phyloP scores from a whole-genome alignment of 2,113 vertebrate genomes.

The Acanthochromis polyacanthus region DNA sequence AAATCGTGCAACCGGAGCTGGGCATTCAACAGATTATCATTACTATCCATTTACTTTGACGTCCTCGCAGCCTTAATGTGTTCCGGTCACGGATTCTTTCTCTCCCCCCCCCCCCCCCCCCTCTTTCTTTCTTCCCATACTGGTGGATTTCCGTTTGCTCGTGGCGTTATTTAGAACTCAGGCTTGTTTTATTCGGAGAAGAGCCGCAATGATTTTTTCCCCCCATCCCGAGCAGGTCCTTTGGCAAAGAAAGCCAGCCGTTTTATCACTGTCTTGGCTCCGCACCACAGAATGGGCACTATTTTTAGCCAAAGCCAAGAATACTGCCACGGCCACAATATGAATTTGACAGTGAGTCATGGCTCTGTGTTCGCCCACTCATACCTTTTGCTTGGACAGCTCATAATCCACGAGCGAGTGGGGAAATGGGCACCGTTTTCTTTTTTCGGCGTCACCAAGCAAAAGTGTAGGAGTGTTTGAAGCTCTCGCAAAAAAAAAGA shows the following conservation, averaged over 20 bases:
- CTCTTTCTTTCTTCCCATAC: neutral
- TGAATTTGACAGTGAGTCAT: constrained; percentile 74
- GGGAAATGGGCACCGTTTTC: constrained; percentile 18
- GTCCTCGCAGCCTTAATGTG: constrained; percentile 4
- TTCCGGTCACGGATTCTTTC: too few species aligned
- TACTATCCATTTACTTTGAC: constrained; percentile 37
- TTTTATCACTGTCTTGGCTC: constrained; percentile 71
- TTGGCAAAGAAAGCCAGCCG: constrained; percentile 55
- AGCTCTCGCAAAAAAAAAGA: neutral
- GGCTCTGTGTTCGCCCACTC: constrained; percentile 65
- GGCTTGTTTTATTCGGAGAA: constrained; percentile 3
- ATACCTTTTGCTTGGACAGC: constrained; percentile 52
- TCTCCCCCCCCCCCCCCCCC: too few species aligned
- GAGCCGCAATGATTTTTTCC: constrained; percentile 25
- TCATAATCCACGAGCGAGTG: constrained; percentile 55
- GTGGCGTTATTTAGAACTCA: constrained; percentile 26
- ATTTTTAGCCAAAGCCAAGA: constrained; percentile 74
- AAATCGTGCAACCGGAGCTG: constrained; percentile 35
- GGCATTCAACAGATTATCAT: constrained; percentile 70
- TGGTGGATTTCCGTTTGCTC: neutral
- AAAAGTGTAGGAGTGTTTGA: too few species aligned
- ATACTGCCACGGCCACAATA: constrained; percentile 69
- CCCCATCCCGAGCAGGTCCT: constrained; percentile 35
- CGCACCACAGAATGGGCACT: constrained; percentile 56
- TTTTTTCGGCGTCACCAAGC: constrained; percentile 25